Evolutionary conservation across 1,140 invertebrate genomes (phyloP).

Genomic region (Cataglyphis hispanica): DNA sequence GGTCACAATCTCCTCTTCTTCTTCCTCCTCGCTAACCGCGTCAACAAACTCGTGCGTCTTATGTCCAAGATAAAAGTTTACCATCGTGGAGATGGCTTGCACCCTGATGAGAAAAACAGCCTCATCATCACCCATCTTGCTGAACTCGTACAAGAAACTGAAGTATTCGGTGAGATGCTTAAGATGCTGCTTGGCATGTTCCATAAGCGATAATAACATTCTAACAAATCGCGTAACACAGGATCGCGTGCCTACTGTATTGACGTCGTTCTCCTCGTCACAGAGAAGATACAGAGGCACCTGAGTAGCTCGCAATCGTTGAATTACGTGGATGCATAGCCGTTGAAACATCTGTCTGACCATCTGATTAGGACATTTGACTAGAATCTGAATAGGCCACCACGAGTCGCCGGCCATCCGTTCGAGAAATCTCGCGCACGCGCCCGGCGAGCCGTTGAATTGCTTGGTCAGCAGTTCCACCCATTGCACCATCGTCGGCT

Average conservation of each 20-base stretch:
- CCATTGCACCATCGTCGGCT: conserved; percentile 98
- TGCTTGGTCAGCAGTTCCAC: conserved; percentile 97
- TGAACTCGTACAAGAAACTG: conserved; percentile 96
- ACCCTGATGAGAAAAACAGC: conserved; percentile 94
- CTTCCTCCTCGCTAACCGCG: conserved; percentile 92
- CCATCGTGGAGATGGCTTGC: conserved; percentile 95
- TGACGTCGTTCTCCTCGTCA: conserved; percentile 85
- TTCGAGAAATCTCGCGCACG: conserved; percentile 97
- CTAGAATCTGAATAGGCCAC: conserved; percentile 97
- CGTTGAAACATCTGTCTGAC: conserved; percentile 97
- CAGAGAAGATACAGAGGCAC: conserved; percentile 82
- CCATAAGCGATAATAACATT: conserved; percentile 95
- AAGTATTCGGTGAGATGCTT: conserved; percentile 97
- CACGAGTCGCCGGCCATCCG: conserved; percentile 97
- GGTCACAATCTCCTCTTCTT: conserved; percentile 91
- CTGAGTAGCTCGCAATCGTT: conserved; percentile 90
- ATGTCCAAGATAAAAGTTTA: conserved; percentile 96
- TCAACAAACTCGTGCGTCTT: conserved; percentile 90
- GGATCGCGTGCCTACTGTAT: conserved; percentile 92
- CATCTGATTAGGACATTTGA: conserved; percentile 98
- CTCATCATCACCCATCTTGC: conserved; percentile 97
- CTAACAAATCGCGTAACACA: conserved; percentile 97
- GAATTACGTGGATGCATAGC: conserved; percentile 97
- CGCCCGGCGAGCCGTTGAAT: conserved; percentile 95
- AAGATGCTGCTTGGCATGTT: conserved; percentile 94